Evolutionary conservation across 2,113 vertebrate genomes (phyloP), one percentile per base, ranked within the genome.

Genomic region (Onychostoma macrolepis): DNA sequence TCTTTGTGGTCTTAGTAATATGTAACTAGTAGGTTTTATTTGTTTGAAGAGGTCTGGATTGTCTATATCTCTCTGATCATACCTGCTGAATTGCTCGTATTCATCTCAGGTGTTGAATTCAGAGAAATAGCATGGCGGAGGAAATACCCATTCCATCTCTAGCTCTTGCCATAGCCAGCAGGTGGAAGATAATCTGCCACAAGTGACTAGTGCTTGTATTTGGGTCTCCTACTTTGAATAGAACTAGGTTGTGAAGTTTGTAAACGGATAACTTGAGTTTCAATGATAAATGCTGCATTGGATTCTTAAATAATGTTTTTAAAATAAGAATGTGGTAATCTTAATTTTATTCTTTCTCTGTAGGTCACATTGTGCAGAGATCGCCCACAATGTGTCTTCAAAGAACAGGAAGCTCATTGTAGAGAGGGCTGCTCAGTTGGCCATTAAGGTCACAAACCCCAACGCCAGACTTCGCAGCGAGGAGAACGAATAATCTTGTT

Each of bases 371-470:
- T 99, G 98, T 9, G 98, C 98, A 4, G 98, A 99, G 92, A 99
- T 99, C 0, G 98, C 98, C 88, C 98, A 99, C 95, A 99, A 99
- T 0, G 98, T 99, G 48, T 99, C 98, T 56, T 99, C 98, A 0
- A 99, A 99, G 95, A 99, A 99, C 94, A 96, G 98, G 90, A 99
- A 99, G 93, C 53, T 97, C 53, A 99, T 99, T 0, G 98, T 99
- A 91, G 98, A 99, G 92, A 94, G 98, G 87, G 98, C 98, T 0
- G 98, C 98, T n/a, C 98, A 99, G 93, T 94, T 99, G 30, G 98
- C 98, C 89, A 97, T 99, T 94, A 98, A 99, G 93, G 93, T 99
- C 93, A 99, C 98, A 88, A 99, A 99, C 80, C 97, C 98, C 92
- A 99, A 99, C 0, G 98, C 98, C 95, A 95, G 98, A 83, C 96